These are phyloP conservation scores for Enteromius viviparus DNA, from an alignment of 2,797 vertebrate genomes.

Conservation along the genomic window DNA sequence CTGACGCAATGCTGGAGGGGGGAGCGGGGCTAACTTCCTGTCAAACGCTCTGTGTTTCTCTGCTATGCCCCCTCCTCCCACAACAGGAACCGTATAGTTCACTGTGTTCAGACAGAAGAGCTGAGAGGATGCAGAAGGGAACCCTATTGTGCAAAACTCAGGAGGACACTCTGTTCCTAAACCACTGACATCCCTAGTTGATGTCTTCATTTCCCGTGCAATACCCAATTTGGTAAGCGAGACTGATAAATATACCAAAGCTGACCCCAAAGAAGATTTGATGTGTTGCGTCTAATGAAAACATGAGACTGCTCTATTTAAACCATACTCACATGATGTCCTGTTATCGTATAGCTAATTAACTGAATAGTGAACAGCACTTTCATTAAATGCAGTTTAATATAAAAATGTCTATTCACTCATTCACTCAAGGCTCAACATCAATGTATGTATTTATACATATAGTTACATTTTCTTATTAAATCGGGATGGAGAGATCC, in stretches of 20 bases:
- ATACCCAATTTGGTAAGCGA: neutral
- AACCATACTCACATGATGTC: neutral
- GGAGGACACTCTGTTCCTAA: slow-evolving; percentile 2
- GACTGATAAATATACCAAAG: neutral
- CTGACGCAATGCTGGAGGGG: slow-evolving; percentile 69
- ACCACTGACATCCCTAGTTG: neutral
- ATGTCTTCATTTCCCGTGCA: neutral
- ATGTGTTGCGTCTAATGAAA: neutral
- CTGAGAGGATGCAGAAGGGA: slow-evolving; percentile 56
- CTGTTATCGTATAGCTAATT: neutral
- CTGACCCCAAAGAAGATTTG: neutral
- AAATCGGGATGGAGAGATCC: neutral
- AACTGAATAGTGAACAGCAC: neutral
- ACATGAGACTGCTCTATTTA: neutral
- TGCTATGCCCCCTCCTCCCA: slow-evolving; percentile 11
- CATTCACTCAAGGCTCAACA: neutral
- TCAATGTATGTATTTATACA: neutral
- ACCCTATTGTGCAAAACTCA: slow-evolving; percentile 29
- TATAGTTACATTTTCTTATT: neutral
- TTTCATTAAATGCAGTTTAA: neutral
- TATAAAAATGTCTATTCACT: neutral
- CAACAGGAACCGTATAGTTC: slow-evolving; percentile 27
- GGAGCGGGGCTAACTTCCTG: slow-evolving; percentile 66
- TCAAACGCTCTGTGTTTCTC: slow-evolving; percentile 37
- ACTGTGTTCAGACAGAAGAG: slow-evolving; percentile 47